Evolutionary conservation across 2,113 vertebrate genomes (phyloP), one percentile per base, ranked within the genome.

Genomic region (Alethe castanea): DNA sequence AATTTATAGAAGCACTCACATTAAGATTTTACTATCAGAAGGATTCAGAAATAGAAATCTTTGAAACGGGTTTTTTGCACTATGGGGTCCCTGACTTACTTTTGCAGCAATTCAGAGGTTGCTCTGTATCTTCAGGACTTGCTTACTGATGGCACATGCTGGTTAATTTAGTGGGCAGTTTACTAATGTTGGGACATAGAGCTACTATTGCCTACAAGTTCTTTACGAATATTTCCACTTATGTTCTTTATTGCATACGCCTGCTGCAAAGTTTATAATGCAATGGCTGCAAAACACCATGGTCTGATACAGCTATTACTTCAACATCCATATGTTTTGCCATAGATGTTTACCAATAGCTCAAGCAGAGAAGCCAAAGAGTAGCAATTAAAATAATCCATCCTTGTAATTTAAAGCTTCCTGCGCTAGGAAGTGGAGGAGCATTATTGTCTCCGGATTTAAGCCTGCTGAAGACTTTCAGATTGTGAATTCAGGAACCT

Each of bases 391-490:
- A 96, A 96, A 88, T 92, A 96, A 96, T 90, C 89, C 90, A 95
- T 95, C 95, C 96, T 95, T 93, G 96, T 97, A 98, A 98, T 98
- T 98, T 98, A 95, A 97, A 97, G 93, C 92, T 98, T 98, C 98
- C 98, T 97, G 97, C 3, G 3, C 85, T 66, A 95, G 97, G 98
- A 97, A 98, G 95, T 73, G 91, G 84, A 81, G 76, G 61, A 91
- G 57, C 91, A 81, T 95, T 96, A 96, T 83, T 84, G 94, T 95
- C 86, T 96, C 90, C 50, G 3, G 86, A 95, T 87, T 94, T 86
- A 95, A 94, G 67, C 28, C 81, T 78, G 65, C 45, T 83, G 69
- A 87, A 71, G 81, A 54, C 90, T 96, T 96, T 95, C 94, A 95
- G 42, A 96, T 96, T 96, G 73, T 89, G 79, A 95, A 81, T 60